Percentiles rank a stretch among this genome's conserved stretches.
Evolutionary conservation across 2,888 invertebrate species (phyloP).

Genomic region (Drosophila meridiana): DNA sequence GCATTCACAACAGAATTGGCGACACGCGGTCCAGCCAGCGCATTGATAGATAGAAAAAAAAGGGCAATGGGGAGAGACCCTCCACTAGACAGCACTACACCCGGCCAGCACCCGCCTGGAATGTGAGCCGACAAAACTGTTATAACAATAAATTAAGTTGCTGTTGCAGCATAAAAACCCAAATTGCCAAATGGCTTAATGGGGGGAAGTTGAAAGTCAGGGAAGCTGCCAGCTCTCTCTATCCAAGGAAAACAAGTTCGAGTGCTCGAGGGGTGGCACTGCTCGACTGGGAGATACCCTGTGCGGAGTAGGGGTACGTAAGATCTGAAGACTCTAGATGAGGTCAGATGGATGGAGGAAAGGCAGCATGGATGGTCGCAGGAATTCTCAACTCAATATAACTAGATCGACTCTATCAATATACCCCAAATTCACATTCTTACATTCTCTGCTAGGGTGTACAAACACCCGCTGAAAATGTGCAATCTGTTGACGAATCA

Average conservation of each 20-base stretch:
- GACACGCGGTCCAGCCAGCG: slow-evolving; percentile 43
- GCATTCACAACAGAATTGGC: slow-evolving; percentile 55
- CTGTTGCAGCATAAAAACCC: slow-evolving; percentile 75
- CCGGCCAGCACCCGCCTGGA: slow-evolving; percentile 4
- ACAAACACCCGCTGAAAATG: slow-evolving; percentile 30
- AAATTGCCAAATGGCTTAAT: slow-evolving; percentile 65
- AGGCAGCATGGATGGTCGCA: neutral
- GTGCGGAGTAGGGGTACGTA: neutral
- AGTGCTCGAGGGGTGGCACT: neutral
- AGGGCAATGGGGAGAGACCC: slow-evolving; percentile 2
- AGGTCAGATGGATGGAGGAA: neutral
- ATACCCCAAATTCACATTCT: neutral
- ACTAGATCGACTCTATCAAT: neutral
- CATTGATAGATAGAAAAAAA: slow-evolving; percentile 23
- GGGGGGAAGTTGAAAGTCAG: slow-evolving; percentile 1
- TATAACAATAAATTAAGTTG: slow-evolving; percentile 78
- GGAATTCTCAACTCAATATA: neutral
- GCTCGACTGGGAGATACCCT: neutral
- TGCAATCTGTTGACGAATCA: slow-evolving; percentile 70
- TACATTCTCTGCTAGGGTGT: neutral
- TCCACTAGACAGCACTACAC: neutral
- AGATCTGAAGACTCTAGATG: neutral
- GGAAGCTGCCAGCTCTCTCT: neutral
- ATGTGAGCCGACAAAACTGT: slow-evolving; percentile 63
- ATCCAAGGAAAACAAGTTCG: neutral